Percentiles rank a stretch among this genome's conserved stretches.
phyloP scores from a whole-genome alignment of 2,113 vertebrate genomes.

The Hyaena hyaena region DNA sequence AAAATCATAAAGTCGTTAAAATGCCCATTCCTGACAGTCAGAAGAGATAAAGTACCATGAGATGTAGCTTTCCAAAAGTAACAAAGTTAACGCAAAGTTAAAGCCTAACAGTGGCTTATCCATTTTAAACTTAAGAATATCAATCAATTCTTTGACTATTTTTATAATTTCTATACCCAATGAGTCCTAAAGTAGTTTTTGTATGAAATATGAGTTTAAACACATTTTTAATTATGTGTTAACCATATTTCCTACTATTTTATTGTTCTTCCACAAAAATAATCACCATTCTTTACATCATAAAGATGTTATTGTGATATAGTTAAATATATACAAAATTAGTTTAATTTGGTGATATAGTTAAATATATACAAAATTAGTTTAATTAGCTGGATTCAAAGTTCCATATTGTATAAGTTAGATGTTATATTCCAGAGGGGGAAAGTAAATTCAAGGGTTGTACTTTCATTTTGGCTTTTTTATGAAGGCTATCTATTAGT shows the following conservation, averaged over 20 bases:
- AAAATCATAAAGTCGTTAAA: neutral
- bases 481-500: neutral
- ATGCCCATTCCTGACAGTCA: neutral
- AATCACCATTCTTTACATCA: no score
- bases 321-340: no score
- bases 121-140: neutral
- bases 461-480: neutral
- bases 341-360: neutral
- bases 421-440: neutral
- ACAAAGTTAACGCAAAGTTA: neutral
- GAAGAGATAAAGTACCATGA: neutral
- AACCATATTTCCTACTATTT: neutral
- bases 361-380: neutral
- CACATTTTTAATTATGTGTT: neutral
- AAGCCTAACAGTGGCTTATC: neutral
- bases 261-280: no score
- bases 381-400: neutral
- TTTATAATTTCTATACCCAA: neutral
- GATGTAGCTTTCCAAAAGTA: neutral
- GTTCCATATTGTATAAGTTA: neutral
- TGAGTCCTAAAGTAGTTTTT: neutral
- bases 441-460: neutral
- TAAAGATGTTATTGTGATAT: no score
- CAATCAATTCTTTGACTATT: neutral
- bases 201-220: neutral